phyloP scores from a whole-genome alignment of 1,140 invertebrate species.

The Drosophila rhopaloa region DNA sequence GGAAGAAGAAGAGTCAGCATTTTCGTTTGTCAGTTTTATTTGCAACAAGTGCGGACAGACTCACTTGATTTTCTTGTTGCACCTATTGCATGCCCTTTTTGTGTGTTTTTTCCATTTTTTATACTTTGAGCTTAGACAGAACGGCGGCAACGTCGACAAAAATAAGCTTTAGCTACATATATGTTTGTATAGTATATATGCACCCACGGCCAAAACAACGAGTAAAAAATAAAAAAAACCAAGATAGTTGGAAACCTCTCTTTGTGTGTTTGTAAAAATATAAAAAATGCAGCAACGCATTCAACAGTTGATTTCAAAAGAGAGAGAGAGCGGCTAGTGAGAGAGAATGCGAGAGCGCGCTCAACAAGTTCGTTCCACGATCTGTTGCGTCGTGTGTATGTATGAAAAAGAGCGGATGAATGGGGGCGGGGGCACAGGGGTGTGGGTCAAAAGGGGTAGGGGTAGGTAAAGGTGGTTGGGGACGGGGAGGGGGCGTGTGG shows the following conservation, averaged over 20 bases:
- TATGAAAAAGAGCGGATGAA: neutral
- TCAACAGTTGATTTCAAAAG: slow-evolving; percentile 75
- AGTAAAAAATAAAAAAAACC: slow-evolving; percentile 25
- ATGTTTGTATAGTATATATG: slow-evolving; percentile 28
- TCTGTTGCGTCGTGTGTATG: slow-evolving; percentile 45
- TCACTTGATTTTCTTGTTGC: slow-evolving; percentile 33
- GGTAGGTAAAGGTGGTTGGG: slow-evolving; percentile 1
- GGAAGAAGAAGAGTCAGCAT: slow-evolving; percentile 41
- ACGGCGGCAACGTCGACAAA: slow-evolving; percentile 54
- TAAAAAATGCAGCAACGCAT: slow-evolving; percentile 67
- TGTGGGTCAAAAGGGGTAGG: slow-evolving; percentile 20
- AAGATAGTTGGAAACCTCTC: slow-evolving; percentile 16
- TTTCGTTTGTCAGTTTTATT: slow-evolving; percentile 81
- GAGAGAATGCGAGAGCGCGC: slow-evolving; percentile 27
- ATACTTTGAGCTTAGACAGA: slow-evolving; percentile 64
- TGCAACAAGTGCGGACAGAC: slow-evolving; percentile 70
- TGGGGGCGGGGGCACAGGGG: slow-evolving; percentile 12
- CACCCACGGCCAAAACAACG: slow-evolving; percentile 60
- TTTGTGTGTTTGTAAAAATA: slow-evolving; percentile 16
- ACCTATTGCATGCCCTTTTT: slow-evolving; percentile 37
- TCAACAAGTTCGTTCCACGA: slow-evolving; percentile 75
- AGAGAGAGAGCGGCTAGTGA: slow-evolving; percentile 12
- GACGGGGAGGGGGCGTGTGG: slow-evolving; percentile 12
- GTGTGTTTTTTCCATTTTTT: slow-evolving; percentile 21
- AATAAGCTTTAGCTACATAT: slow-evolving; percentile 33